Evolutionary conservation across 1,140 invertebrate genomes (phyloP), one percentile per base, ranked within the genome.

Genomic region (Panulirus ornatus): DNA sequence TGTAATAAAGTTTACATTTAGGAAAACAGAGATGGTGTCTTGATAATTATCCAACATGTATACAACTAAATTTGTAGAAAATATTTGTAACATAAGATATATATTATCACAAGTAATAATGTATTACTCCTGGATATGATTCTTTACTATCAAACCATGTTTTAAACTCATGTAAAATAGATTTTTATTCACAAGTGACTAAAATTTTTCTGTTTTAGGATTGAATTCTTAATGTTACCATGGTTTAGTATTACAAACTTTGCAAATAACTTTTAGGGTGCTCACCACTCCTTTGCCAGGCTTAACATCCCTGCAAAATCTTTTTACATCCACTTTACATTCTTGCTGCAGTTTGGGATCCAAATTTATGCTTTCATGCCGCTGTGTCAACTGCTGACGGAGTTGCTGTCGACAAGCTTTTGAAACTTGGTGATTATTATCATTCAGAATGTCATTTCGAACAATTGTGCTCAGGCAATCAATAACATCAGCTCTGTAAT

Each of bases 401-500:
- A 99, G 94, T 94, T 99, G 98, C 93, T 97, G 96, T 42, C 97
- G 95, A 93, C 98, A 99, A 34, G 97, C 96, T 93, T 96, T 97
- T 11, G 96, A 95, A 92, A 99, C 96, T 92, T 96, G 95, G 91
- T 97, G 97, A 81, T 96, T 96, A 38, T 95, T 95, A 73, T 97
- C 96, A 34, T 95, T 94, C 40, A 99, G 95, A 47, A 98, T 98
- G 93, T 99, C 98, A 93, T 98, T 97, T 84, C 97, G 95, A 44
- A 99, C 96, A 90, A 97, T 96, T 93, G 97, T 96, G 94, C 98
- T 99, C 22, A 99, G 95, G 94, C 99, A 99, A 70, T 96, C 95
- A 14, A 99, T 97, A 14, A 99, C 97, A 92, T 98, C 96, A 70
- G 95, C 95, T 93, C 96, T 97, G 75, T 95, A 34, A 85, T 40